Conservation (phyloP, 2,113 vertebrate species). For the Dolichallabes microphthalmus region DNA sequence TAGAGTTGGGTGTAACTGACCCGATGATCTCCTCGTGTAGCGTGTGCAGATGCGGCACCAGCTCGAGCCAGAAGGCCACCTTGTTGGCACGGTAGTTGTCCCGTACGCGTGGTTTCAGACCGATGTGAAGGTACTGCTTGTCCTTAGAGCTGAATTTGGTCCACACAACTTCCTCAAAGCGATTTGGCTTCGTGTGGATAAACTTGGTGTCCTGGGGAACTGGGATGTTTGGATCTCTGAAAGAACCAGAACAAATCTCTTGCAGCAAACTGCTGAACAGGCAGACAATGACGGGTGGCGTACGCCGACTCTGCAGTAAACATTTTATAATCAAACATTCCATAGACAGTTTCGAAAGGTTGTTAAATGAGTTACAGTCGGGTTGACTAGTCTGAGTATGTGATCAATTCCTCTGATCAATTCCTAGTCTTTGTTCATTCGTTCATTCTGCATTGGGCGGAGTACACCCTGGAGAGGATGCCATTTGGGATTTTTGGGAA, state of each 20-base stretch:
- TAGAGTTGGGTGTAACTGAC: slow-evolving; percentile 66
- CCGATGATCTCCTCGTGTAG: slow-evolving; percentile 82
- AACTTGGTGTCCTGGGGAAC: slow-evolving; percentile 98
- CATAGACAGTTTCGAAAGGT: neutral
- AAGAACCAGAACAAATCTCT: neutral
- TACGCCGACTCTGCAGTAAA: neutral
- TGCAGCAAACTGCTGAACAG: neutral
- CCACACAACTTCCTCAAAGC: slow-evolving; percentile 98
- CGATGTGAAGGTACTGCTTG: slow-evolving; percentile 97
- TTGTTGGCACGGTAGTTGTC: slow-evolving; percentile 99
- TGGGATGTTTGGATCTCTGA: slow-evolving; percentile 92
- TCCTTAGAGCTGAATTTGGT: slow-evolving; percentile 98
- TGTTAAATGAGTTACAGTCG: neutral
- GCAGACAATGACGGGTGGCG: neutral
- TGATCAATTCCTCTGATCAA: neutral
- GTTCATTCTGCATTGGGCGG: too few relatives aligned
- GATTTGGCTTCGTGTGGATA: slow-evolving; percentile 97
- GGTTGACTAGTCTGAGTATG: neutral
- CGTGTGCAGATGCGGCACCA: slow-evolving; percentile 95
- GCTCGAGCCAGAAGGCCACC: slow-evolving; percentile 97
- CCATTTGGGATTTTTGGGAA: too few relatives aligned
- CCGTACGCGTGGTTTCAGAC: slow-evolving; percentile 95
- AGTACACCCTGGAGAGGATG: too few relatives aligned
- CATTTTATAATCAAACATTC: neutral
- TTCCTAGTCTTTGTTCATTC: neutral